Conservation (phyloP, 2,113 vertebrate species). For the Hemibates koningsi region DNA sequence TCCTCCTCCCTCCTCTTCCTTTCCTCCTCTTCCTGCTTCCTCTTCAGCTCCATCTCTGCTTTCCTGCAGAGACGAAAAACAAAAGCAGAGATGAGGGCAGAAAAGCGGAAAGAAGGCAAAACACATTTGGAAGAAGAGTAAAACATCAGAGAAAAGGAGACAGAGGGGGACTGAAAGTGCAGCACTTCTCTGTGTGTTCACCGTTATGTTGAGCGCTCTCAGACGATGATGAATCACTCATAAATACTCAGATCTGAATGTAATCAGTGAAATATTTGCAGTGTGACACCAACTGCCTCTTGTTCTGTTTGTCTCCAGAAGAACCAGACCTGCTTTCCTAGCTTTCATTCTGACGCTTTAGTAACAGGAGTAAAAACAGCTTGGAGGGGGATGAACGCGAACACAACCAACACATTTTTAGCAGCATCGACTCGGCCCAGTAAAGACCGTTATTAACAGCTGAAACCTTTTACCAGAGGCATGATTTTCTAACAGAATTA, state of each 20-base stretch:
- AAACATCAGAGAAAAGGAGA: background rate
- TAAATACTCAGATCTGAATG: background rate
- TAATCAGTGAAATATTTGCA: background rate
- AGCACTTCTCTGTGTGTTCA: background rate
- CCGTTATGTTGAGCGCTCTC: background rate
- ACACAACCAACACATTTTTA: background rate
- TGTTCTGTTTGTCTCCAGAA: background rate
- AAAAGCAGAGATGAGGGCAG: background rate
- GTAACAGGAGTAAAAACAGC: background rate
- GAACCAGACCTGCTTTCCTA: background rate
- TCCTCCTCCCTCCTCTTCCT: slow-evolving; percentile 91
- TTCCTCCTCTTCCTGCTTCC: slow-evolving; percentile 91
- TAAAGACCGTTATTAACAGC: background rate
- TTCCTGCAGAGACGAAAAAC: slow-evolving; percentile 70
- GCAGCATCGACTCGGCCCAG: background rate
- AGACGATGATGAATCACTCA: background rate
- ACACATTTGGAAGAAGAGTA: background rate
- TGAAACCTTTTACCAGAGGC: background rate
- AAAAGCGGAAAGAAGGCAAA: background rate
- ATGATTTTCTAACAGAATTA: background rate
- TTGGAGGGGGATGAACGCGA: background rate
- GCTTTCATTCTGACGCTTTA: background rate
- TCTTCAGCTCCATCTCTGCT: slow-evolving; percentile 91
- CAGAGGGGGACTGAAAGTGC: background rate
- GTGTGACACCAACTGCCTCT: background rate